Conservation (phyloP, 2,113 vertebrate species). For the Strix uralensis region DNA sequence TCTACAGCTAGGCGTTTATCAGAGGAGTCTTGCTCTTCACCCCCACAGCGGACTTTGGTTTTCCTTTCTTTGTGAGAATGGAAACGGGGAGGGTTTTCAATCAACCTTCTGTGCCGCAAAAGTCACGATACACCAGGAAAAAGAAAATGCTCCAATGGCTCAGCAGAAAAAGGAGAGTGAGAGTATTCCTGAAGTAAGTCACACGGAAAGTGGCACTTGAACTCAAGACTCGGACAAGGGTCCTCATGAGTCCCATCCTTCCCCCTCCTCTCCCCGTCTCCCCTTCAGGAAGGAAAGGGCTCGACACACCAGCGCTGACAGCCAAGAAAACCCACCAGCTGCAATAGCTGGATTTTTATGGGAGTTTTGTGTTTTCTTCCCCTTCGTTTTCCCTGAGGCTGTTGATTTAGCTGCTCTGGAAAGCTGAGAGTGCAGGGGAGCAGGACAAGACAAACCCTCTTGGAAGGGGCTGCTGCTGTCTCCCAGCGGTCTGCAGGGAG, state of each 20-base stretch:
- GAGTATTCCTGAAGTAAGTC: neutral
- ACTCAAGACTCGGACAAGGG: neutral
- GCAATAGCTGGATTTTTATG: neutral
- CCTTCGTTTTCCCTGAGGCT: neutral
- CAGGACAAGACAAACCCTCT: neutral
- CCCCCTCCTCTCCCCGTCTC: neutral
- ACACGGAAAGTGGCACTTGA: neutral
- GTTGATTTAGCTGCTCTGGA: neutral
- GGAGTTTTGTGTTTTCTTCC: neutral
- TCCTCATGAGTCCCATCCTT: neutral
- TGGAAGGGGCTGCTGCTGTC: neutral
- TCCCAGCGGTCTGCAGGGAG: neutral
- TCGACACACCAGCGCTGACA: accelerated
- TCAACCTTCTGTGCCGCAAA: neutral
- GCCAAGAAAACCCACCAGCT: neutral
- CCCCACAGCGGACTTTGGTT: neutral
- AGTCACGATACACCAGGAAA: neutral
- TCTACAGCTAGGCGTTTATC: neutral
- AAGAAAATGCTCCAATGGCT: neutral
- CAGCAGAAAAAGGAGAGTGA: neutral
- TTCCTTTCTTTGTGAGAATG: neutral
- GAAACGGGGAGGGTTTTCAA: neutral
- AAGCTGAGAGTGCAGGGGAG: neutral
- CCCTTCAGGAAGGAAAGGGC: neutral
- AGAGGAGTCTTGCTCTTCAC: neutral